Evolutionary conservation across 2,797 vertebrate genomes (phyloP), one percentile per base, ranked within the genome.

Genomic region (Brachymystax lenok): DNA sequence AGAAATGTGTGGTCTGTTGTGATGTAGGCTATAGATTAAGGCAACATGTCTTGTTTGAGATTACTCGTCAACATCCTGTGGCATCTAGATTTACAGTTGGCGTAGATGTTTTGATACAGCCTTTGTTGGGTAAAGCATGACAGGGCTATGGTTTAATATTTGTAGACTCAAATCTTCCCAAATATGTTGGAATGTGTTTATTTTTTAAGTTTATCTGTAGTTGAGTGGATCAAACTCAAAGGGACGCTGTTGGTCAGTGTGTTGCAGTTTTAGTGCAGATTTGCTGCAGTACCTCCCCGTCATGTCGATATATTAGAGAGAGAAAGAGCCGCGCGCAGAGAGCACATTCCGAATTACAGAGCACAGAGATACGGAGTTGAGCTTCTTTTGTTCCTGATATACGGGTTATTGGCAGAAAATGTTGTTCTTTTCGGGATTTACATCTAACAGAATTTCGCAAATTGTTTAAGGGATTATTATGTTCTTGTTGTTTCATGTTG

Each of bases 151-250:
- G 2, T 46, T 46, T 12, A 12, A 1, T 12, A 10, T 10, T 12
- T 12, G 40, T 0, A 46, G 40, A 46, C 10, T 12, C 10, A 46
- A 0, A 46, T 10, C 40, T 10, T 46, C 40, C 40, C 40, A 69
- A 74, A 35, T 91, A 56, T 72, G 68, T n/a, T 73, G 92, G 24
- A 51, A 84, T 0, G 35, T 40, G 35, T 40, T 40, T 46, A 12
- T 46, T 46, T 35, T 0, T 14, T 87, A 79, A 71, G 0, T 35
- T n/a, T 88, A 85, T 13, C 10, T 61, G 56, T 64, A 66, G 69
- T 71, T 79, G 35, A 3, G 19, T 27, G 4, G 5, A 73, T 51
- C 66, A 1, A 8, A 66, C 77, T 75, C 67, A 12, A 1, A 75
- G 77, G 40, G 77, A 16, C 77, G 73, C 77, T 79, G 73, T 79